Base-by-base conservation (phyloP, 2,888 invertebrate genomes). In the Aspidapion aeneum region DNA sequence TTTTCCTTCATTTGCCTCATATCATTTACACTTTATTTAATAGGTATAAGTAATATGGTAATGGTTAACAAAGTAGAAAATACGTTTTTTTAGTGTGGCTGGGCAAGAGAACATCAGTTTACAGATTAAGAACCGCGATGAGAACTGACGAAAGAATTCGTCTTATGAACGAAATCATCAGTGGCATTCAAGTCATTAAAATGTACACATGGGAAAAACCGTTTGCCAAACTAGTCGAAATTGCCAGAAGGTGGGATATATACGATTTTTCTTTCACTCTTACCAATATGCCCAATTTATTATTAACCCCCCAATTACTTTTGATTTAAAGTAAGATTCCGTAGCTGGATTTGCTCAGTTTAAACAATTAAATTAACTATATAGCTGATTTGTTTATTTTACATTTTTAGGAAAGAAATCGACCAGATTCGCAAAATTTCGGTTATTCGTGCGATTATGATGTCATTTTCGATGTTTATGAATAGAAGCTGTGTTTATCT, bases 161-260 rank as follows among this genome's bases (percentile, higher is more conserved):
- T 18, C 77, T 95, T 0, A 95, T 96, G 93, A 93, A 91, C 75
- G 96, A 94, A 81, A 89, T 93, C 21, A 87, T 96, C 54, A 86
- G 87, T 72, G 95, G 94, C 1, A 91, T 94, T 75, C 87, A 94
- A 80, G 93, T 96, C 0, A 93, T 97, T 70, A 97, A 97, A 82
- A 96, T 96, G 95, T 96, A 95, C 74, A 91, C 94, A 0, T 96
- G 96, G 91, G 96, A 97, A 76, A 86, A 87, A 72, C 90, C 94
- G 0, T 96, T 96, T 75, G 86, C 89, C 18, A 86, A 86, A 70
- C 84, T 94, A 63, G 90, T 96, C 1, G 87, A 83, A 51, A 71
- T 82, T 21, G 84, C 88, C 0, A 80, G 93, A 74, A 79, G 75
- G 79, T 83, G 81, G 70, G 79, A 35, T 35, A 35, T 35, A 35